Percentiles rank a stretch among this genome's conserved stretches.
phyloP scores from a whole-genome alignment of 2,888 invertebrate genomes.

The Aradus depressus region DNA sequence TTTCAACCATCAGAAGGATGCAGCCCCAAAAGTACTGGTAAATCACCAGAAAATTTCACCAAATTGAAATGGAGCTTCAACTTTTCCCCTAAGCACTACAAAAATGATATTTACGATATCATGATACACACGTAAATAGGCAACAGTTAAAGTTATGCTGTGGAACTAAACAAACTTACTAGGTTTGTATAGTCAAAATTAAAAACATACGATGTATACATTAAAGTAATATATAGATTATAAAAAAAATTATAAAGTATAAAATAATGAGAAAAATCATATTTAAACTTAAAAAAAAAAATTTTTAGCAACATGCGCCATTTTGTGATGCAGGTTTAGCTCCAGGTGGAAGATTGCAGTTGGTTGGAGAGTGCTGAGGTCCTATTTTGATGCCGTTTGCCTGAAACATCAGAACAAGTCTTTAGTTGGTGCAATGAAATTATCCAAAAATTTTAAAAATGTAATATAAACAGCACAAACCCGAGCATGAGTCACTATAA shows the following conservation, averaged over 20 bases:
- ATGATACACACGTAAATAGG: too few species aligned
- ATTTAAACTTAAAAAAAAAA: neutral
- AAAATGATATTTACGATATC: too few species aligned
- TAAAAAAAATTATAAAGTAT: neutral
- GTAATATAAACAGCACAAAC: neutral
- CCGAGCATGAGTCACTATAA: neutral
- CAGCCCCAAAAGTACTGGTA: too few species aligned
- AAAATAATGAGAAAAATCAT: neutral
- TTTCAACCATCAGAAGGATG: too few species aligned
- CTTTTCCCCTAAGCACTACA: too few species aligned
- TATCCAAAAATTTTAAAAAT: too few species aligned
- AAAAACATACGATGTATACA: neutral
- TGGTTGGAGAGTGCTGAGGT: slow-evolving; percentile 92
- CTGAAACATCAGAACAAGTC: slow-evolving; percentile 53
- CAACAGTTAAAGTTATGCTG: too few species aligned
- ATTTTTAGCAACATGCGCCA: slow-evolving; percentile 75
- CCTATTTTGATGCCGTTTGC: slow-evolving; percentile 99
- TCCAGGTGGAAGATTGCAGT: slow-evolving; percentile 65
- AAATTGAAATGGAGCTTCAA: too few species aligned
- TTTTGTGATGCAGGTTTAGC: slow-evolving; percentile 65
- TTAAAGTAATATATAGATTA: neutral
- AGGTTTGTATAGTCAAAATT: too few species aligned
- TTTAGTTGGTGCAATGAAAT: too few species aligned
- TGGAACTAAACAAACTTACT: too few species aligned
- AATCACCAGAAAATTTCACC: too few species aligned